Evolutionary conservation across 1,140 invertebrate genomes (phyloP).

Genomic region (Drosophila varians): DNA sequence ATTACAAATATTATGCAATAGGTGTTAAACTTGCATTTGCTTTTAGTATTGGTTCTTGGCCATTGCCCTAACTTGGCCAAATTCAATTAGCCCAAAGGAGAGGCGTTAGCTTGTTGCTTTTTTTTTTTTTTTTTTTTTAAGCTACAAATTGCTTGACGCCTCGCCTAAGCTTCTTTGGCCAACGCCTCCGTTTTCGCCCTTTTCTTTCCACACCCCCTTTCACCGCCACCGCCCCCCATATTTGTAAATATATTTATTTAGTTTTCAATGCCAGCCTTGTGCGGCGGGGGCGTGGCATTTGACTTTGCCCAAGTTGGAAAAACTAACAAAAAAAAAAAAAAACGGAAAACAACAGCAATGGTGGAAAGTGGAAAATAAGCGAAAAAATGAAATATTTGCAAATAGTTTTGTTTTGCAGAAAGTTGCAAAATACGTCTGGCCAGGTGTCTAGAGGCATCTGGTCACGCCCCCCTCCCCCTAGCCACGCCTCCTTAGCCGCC

Average conservation of each 20-base stretch:
- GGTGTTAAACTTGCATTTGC: no score
- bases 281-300: conserved; percentile 16
- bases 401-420: conserved; percentile 65
- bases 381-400: conserved; percentile 65
- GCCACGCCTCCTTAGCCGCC: conserved; percentile 24
- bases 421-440: conserved; percentile 68
- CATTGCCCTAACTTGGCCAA: conserved; percentile 13
- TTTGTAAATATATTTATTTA: neutral
- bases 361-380: conserved; percentile 50
- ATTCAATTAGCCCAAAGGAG: conserved; percentile 48
- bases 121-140: conserved; percentile 37
- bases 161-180: conserved; percentile 55
- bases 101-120: neutral
- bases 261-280: conserved; percentile 26
- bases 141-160: conserved; percentile 76
- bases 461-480: conserved; percentile 26
- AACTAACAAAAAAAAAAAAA: conserved; percentile 2
- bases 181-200: conserved; percentile 13
- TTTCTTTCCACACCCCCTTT: no score
- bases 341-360: no score
- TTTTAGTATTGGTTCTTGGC: neutral
- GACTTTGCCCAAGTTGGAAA: conserved; percentile 38
- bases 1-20: no score
- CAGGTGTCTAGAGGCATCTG: conserved; percentile 49
- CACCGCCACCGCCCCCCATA: neutral